Conservation (phyloP, 2,888 invertebrate species). For the Lasiommata megera region DNA sequence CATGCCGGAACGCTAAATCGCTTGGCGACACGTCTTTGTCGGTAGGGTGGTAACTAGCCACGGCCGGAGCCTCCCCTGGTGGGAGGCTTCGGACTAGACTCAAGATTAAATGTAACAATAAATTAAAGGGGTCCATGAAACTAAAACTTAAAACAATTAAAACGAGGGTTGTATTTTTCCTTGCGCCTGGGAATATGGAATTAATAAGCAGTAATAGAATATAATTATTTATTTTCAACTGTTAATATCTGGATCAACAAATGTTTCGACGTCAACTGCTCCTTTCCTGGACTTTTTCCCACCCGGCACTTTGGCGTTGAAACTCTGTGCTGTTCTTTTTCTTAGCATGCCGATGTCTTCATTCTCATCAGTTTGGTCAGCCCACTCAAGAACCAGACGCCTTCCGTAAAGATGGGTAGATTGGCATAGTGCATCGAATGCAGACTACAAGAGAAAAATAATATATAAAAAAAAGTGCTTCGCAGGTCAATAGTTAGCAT, state of each 20-base stretch:
- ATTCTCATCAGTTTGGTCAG: conserved; percentile 84
- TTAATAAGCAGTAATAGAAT: neutral
- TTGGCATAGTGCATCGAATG: conserved; percentile 95
- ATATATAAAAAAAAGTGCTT: too few relatives aligned
- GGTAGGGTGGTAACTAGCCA: too few relatives aligned
- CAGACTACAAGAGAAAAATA: conserved; percentile 82
- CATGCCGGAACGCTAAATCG: too few relatives aligned
- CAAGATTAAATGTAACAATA: too few relatives aligned
- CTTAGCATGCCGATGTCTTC: conserved; percentile 90
- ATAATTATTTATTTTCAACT: conserved; percentile 24
- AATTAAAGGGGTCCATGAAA: too few relatives aligned
- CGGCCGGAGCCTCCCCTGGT: too few relatives aligned
- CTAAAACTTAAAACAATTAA: too few relatives aligned
- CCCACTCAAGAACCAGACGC: conserved; percentile 97
- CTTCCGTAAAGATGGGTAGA: conserved; percentile 99
- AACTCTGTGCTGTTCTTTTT: conserved; percentile 89
- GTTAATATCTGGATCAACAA: conserved; percentile 56
- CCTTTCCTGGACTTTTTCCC: conserved; percentile 74
- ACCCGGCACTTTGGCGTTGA: conserved; percentile 61
- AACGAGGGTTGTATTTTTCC: too few relatives aligned
- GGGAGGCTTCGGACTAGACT: too few relatives aligned
- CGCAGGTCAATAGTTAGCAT: too few relatives aligned
- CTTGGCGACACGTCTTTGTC: too few relatives aligned
- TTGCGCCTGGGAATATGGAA: too few relatives aligned
- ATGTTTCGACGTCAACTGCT: conserved; percentile 66